phyloP scores from a whole-genome alignment of 2,888 invertebrate genomes.

The Andrena fulva region DNA sequence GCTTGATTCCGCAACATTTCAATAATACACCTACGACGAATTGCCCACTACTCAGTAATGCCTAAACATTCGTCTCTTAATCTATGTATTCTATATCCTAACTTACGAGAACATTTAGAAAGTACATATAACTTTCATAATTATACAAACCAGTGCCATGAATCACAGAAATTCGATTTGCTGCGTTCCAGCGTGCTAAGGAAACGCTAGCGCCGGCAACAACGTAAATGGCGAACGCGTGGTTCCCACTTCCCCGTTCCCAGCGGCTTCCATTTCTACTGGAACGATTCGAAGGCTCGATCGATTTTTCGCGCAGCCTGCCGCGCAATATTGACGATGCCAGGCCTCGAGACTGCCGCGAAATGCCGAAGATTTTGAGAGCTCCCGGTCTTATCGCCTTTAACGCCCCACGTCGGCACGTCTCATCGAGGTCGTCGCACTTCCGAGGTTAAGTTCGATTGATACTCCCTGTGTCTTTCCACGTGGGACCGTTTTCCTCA shows the following conservation, averaged over 20 bases:
- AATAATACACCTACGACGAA: background rate
- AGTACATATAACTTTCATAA: too few species aligned
- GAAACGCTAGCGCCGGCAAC: background rate
- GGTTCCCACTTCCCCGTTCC: background rate
- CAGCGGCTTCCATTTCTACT: slow-evolving; percentile 6
- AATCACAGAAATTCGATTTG: background rate
- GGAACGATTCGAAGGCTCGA: slow-evolving; percentile 20
- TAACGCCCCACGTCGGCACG: slow-evolving; percentile 27
- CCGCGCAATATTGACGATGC: slow-evolving; percentile 9
- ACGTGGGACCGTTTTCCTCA: background rate
- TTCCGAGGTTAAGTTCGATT: slow-evolving; percentile 63
- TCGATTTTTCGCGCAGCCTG: slow-evolving; percentile 42
- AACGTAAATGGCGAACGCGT: slow-evolving; percentile 21
- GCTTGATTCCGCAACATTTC: slow-evolving; percentile 2
- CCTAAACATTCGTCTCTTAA: background rate
- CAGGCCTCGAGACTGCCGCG: background rate
- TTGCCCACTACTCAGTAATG: background rate
- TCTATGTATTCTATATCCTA: background rate
- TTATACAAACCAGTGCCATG: too few species aligned
- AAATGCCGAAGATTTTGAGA: slow-evolving; percentile 17
- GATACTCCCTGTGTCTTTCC: slow-evolving; percentile 41
- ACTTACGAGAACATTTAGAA: too few species aligned
- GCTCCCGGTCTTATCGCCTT: slow-evolving; percentile 48
- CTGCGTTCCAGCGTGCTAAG: background rate
- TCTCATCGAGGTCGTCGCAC: slow-evolving; percentile 48